Evolutionary conservation across 1,140 invertebrate genomes (phyloP), one percentile per base, ranked within the genome.

Genomic region (Lordiphosa collinella): DNA sequence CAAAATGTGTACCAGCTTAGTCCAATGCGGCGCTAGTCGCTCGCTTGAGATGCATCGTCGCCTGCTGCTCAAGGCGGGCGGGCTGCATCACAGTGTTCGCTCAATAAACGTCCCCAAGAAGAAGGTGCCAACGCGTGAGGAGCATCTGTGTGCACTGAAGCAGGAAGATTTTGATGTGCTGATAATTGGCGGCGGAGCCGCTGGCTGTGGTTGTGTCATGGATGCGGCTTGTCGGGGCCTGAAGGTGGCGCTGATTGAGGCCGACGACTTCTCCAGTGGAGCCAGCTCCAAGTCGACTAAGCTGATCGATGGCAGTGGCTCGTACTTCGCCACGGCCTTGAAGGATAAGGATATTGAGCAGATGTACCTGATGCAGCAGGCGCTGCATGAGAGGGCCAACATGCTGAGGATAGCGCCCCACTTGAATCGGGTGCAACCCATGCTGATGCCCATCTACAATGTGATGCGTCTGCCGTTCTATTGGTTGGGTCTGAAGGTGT

Each of bases 111-210:
- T 1, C 4, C 44, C 3, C 0, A 25, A 56, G 4, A 57, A 49
- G 18, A 10, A 32, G 7, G 22, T 75, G 1, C 75, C 75, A 0
- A 59, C 56, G n/a, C 70, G 75, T 0, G 13, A 40, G 3, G 38
- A 80, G 3, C 79, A 76, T 3, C 11, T 86, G 5, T 18, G n/a
- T 8, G 41, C 52, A 0, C 8, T 80, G 1, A 56, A 51, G 44
- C 16, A 14, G 2, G 60, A 93, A 32, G 89, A 90, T 10, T 98
- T 94, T 88, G 98, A 99, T 90, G 92, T 99, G 7, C 90, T 99
- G 2, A 94, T 99, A 13, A 94, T 99, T 78, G 98, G 98, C 2
- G 97, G 97, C 1, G 97, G 97, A 18, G 97, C 97, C 5, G 97
- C 96, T 0, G 97, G 96, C 0, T 92, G 94, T 16, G 97, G 97